A percentile compares a stretch with the other conserved stretches of the same genome.
Conservation (phyloP, 2,113 vertebrate species). For the Chitala chitala region DNA sequence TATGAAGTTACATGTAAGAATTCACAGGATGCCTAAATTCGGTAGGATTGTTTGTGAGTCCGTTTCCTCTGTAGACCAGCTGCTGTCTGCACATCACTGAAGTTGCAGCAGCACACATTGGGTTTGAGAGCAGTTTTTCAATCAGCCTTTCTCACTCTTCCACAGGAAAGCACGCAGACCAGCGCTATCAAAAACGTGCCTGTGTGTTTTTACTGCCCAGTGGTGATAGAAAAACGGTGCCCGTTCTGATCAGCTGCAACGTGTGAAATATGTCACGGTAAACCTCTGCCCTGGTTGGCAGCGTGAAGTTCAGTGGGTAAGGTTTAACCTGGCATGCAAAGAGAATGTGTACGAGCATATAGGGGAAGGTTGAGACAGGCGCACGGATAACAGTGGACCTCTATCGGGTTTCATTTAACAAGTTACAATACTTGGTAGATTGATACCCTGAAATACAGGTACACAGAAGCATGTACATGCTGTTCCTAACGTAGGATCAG, state of each 20-base stretch:
- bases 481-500: neutral
- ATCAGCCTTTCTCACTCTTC: neutral
- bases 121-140: neutral
- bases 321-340: too few species aligned
- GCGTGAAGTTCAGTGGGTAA: too few species aligned
- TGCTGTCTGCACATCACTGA: neutral
- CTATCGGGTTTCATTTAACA: neutral
- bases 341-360: too few species aligned
- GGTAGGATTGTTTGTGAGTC: neutral
- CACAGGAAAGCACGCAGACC: neutral
- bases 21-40: too few species aligned
- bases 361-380: neutral
- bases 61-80: neutral
- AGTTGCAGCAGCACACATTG: too few species aligned
- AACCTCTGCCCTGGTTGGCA: too few species aligned
- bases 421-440: constrained; percentile 19
- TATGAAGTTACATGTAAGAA: neutral
- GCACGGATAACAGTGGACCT: neutral
- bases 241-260: constrained; percentile 19
- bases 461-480: neutral
- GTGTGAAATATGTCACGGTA: neutral
- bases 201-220: neutral
- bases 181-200: neutral
- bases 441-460: constrained; percentile 15
- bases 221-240: neutral